Evolutionary conservation across 2,888 invertebrate genomes (phyloP), one percentile per base, ranked within the genome.

Genomic region (Pilophorus perplexus): DNA sequence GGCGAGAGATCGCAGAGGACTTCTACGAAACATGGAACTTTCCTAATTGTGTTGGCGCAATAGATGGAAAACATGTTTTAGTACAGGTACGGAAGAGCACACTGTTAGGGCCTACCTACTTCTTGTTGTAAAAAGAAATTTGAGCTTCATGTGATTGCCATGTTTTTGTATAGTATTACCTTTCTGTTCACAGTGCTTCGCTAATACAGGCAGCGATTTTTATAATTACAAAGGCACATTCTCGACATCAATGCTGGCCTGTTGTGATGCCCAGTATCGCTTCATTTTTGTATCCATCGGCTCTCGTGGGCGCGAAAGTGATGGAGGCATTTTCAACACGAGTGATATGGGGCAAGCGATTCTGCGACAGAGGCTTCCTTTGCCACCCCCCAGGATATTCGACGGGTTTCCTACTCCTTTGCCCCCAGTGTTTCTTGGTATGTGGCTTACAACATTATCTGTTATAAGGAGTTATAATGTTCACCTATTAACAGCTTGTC

Each of bases 141-240:
- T 38, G 38, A 42, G 42, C 16, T 42, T 42, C 18, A 42, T 18
- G 14, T 42, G 2, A 42, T 16, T 42, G 42, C 42, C 42, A 42
- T 42, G 42, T 42, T 42, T 42, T 42, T 42, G 38, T 42, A 42
- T 42, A 18, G 42, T 20, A 3, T 42, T 42, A 42, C 42, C 16
- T 52, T 52, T 52, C 16, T 52, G 16, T 52, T 28, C 28, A 28
- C 52, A 52, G 52, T 52, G 52, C 28, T 52, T 52, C 52, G 27
- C 23, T 27, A 27, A 27, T 25, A 27, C 52, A 27, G 52, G 52
- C 52, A 52, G 52, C 28, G 52, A 52, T 8, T 52, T 52, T 27
- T 52, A 27, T 27, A 52, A 52, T 16, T 52, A 52, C 52, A 52
- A 52, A 27, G 52, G 52, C n/a, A 27, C 4, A 2, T 52, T 52